phyloP scores from a whole-genome alignment of 2,113 vertebrate genomes.

The Chitala chitala region DNA sequence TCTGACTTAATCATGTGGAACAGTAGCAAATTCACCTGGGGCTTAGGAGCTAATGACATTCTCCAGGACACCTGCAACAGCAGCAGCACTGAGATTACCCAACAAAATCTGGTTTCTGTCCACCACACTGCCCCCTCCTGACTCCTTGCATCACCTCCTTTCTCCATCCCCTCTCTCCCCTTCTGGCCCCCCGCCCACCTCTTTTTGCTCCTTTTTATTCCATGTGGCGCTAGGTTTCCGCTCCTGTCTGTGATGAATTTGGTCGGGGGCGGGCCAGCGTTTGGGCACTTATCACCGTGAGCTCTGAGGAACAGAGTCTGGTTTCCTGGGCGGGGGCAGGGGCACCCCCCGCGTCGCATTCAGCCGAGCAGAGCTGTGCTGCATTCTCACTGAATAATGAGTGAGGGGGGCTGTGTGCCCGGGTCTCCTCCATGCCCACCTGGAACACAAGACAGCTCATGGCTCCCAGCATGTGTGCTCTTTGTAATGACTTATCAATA shows the following conservation, averaged over 20 bases:
- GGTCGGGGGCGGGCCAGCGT: background rate
- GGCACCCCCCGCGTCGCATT: no score
- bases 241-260: conserved; percentile 51
- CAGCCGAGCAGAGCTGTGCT: conserved; percentile 52
- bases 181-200: background rate
- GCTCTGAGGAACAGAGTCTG: no score
- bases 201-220: conserved; percentile 8
- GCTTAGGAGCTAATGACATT: conserved; percentile 99
- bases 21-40: conserved; percentile 99
- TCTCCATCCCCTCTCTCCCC: conserved; percentile 5
- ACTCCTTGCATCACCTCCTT: conserved; percentile 24
- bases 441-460: no score
- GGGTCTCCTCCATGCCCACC: no score
- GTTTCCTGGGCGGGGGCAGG: no score
- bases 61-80: conserved; percentile 98
- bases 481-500: conserved; percentile 67
- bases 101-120: conserved; percentile 97
- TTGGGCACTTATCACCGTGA: no score
- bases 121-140: conserved; percentile 35
- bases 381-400: conserved; percentile 63
- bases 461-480: conserved; percentile 38
- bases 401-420: conserved; percentile 49
- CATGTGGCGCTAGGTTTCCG: background rate
- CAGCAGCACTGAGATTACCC: conserved; percentile 97
- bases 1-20: conserved; percentile 99